Evolutionary conservation across 2,797 vertebrate genomes (phyloP), one percentile per base, ranked within the genome.

Genomic region (Protonibea diacanthus): DNA sequence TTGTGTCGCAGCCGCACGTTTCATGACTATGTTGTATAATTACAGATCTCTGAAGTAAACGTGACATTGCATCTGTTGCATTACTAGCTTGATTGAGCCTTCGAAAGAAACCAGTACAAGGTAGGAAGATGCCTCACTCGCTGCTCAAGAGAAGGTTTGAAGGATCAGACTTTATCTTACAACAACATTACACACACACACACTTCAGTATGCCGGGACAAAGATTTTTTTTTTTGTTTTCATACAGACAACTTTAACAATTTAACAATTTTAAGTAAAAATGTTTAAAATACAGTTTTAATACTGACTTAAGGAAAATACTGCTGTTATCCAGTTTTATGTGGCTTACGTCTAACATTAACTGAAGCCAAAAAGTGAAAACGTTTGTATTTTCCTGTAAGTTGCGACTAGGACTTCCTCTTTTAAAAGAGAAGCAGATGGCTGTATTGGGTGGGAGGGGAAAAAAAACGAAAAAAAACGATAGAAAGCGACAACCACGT

Each of bases 281-380:
- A 92, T 79, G 59, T 85, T 89, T 88, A 86, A 91, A 93, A 92
- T 88, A 94, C 86, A 92, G 82, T 82, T 93, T 86, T 82, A 95
- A 95, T 93, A 95, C 94, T 94, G 93, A 94, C 91, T 91, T 69
- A 81, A 90, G 82, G 89, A 88, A 92, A 90, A 88, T 48, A 86
- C 73, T 71, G 67, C 21, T 38, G 71, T 76, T 53, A 20, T 56
- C 59, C 47, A 67, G 33, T 49, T 61, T 89, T 15, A 25, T 73
- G 69, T 73, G 69, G 42, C 76, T 87, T 42, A 74, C 61, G 27
- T 80, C 80, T 53, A 38, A 6, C 64, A 47, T 59, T 45, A 81
- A 72, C 7, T 15, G 53, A 82, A 86, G 83, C 72, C 73, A 68
- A 83, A 84, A 62, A 59, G 74, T 81, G 78, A 86, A 86, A 84